A percentile compares a stretch with the other conserved stretches of the same genome.
phyloP scores from a whole-genome alignment of 2,797 vertebrate species.

The Halcyon leucocephala region DNA sequence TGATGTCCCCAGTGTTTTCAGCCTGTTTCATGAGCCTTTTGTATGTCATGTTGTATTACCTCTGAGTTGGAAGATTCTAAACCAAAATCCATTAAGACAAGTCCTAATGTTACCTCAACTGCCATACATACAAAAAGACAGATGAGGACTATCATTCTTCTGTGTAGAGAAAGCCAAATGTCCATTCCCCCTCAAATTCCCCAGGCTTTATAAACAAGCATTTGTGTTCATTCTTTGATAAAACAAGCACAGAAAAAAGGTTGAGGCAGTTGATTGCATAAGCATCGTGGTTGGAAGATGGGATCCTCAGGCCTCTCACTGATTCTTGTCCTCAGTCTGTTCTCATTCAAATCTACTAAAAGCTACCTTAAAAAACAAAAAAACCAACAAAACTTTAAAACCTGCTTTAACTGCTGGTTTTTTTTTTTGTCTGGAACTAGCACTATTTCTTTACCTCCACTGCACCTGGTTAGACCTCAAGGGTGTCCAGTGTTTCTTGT shows the following conservation, averaged over 20 bases:
- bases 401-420: not conserved
- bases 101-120: conserved; percentile 44
- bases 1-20: conserved; percentile 35
- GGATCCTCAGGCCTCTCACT: conserved; percentile 9
- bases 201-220: conserved; percentile 25
- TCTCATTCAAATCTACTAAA: conserved; percentile 18
- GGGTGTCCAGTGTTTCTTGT: not conserved
- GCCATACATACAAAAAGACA: conserved; percentile 26
- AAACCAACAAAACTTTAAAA: not conserved
- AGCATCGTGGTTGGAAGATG: conserved; percentile 27
- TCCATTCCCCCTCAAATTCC: conserved; percentile 28
- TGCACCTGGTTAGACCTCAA: not conserved
- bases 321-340: not conserved
- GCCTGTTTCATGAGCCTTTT: conserved; percentile 18
- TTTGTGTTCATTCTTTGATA: conserved; percentile 46
- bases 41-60: conserved; percentile 48
- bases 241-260: conserved; percentile 15
- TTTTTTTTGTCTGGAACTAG: not conserved
- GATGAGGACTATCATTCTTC: conserved; percentile 39
- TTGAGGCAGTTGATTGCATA: conserved; percentile 42
- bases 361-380: not conserved
- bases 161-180: conserved; percentile 1
- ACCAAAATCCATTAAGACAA: conserved; percentile 67
- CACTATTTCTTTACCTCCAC: not conserved
- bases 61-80: conserved; percentile 56